Evolutionary conservation across 2,797 vertebrate species (phyloP), one percentile per base, ranked within the genome.

Genomic region (Loris lydekkerianus): DNA sequence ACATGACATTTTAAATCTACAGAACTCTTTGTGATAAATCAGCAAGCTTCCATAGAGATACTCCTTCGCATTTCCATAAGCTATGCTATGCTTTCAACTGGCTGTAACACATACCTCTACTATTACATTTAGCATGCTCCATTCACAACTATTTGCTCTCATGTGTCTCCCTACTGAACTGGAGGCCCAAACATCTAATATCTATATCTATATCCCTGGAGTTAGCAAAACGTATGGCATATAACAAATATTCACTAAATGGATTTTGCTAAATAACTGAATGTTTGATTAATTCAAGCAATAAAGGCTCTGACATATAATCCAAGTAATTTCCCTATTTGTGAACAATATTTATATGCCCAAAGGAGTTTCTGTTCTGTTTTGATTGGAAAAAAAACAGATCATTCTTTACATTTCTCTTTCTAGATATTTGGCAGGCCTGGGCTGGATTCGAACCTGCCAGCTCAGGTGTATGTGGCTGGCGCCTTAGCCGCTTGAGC

Each of bases 371-470:
- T 87, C 65, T 78, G n/a, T 77, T 94, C 58, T 93, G 78, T 21
- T 92, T 78, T 77, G 46, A 40, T 83, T 81, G 18, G 11, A 20
- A 91, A 92, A 91, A 92, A 95, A 91, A 7, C 34, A 86, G 13
- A 93, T 86, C 76, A 92, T 69, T 88, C 10, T 78, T 91, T 40
- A 72, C 13, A 86, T 80, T 94, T 89, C 27, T 78, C 73, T 95
- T 91, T 81, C 34, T 43, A 78, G 81, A 86, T 61, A 93, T 27
- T 34, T 34, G 34, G 34, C 34, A 34, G 34, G 34, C 34, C 34
- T 34, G 34, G 34, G 34, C 34, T 34, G 34, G 34, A 34, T 34
- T 34, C 34, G 34, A 34, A 34, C 34, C 34, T 34, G 34, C 34
- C 34, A 34, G 34, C 34, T 34, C 34, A 34, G 34, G 34, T 34